Percentiles rank a stretch among this genome's conserved stretches.
Conservation (phyloP, 2,888 invertebrate genomes). For the Resseliella maxima region DNA sequence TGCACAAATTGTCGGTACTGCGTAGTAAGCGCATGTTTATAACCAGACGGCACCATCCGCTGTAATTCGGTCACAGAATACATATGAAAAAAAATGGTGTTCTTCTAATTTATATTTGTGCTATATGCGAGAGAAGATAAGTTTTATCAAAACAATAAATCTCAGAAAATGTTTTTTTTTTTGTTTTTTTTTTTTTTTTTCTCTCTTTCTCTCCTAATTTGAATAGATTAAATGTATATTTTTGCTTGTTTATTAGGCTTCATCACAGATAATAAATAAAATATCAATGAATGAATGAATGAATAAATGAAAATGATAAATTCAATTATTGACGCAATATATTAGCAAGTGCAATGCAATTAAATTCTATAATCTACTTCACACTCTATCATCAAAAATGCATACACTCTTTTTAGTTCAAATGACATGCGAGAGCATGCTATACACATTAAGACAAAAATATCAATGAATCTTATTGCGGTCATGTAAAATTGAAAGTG, state of each 20-base stretch:
- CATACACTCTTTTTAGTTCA: background rate
- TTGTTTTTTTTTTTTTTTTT: too few species aligned
- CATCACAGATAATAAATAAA: background rate
- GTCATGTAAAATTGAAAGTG: slow-evolving; percentile 51
- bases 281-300: background rate
- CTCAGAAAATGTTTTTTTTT: background rate
- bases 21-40: background rate
- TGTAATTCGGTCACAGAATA: background rate
- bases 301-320: too few species aligned
- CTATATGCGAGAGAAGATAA: background rate
- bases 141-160: background rate
- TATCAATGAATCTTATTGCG: slow-evolving; percentile 37
- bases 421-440: background rate
- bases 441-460: background rate
- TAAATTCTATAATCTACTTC: too few species aligned
- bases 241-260: background rate
- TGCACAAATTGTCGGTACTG: background rate
- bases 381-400: background rate
- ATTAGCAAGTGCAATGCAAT: too few species aligned
- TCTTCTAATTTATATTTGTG: background rate
- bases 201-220: too few species aligned
- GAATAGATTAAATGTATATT: slow-evolving; percentile 3
- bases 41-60: background rate
- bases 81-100: background rate
- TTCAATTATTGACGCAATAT: too few species aligned